Evolutionary conservation across 2,797 vertebrate genomes (phyloP).

Genomic region (Ctenochaetus hawaiiensis): DNA sequence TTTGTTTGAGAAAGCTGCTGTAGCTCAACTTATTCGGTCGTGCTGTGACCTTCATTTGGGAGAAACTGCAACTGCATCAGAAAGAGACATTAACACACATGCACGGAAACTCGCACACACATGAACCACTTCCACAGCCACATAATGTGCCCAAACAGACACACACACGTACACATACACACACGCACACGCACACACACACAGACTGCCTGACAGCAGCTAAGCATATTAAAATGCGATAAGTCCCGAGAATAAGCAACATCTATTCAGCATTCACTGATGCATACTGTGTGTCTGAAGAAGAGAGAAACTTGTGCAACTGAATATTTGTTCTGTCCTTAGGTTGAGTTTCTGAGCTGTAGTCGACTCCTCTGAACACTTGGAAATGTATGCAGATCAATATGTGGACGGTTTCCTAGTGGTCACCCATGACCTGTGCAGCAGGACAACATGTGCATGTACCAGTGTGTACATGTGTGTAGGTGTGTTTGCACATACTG

Average conservation of each 20-base stretch:
- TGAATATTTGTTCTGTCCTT: slow-evolving; percentile 5
- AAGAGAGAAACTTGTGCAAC: slow-evolving; percentile 5
- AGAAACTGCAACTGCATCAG: slow-evolving; percentile 44
- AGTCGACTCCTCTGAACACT: neutral
- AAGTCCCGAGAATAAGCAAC: slow-evolving; percentile 17
- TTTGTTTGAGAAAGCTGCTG: slow-evolving; percentile 62
- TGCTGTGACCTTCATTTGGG: slow-evolving; percentile 67
- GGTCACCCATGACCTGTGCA: slow-evolving; percentile 43
- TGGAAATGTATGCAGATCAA: slow-evolving; percentile 43
- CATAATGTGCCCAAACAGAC: neutral
- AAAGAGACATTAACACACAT: slow-evolving; percentile 10
- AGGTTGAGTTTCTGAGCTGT: slow-evolving; percentile 4
- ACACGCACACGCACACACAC: neutral
- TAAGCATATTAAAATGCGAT: slow-evolving; percentile 43
- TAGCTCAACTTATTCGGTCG: slow-evolving; percentile 48
- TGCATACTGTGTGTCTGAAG: neutral
- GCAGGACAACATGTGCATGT: slow-evolving; percentile 9
- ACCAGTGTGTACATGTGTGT: slow-evolving; percentile 11
- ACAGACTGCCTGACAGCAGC: slow-evolving; percentile 34
- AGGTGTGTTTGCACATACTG: slow-evolving; percentile 13
- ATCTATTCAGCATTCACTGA: slow-evolving; percentile 40
- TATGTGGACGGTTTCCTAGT: slow-evolving; percentile 28
- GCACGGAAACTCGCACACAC: slow-evolving; percentile 8
- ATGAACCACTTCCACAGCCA: neutral
- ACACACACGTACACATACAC: neutral